A percentile compares a stretch with the other conserved stretches of the same genome.
phyloP scores from a whole-genome alignment of 2,113 vertebrate genomes.

The Odobenus rosmarus region DNA sequence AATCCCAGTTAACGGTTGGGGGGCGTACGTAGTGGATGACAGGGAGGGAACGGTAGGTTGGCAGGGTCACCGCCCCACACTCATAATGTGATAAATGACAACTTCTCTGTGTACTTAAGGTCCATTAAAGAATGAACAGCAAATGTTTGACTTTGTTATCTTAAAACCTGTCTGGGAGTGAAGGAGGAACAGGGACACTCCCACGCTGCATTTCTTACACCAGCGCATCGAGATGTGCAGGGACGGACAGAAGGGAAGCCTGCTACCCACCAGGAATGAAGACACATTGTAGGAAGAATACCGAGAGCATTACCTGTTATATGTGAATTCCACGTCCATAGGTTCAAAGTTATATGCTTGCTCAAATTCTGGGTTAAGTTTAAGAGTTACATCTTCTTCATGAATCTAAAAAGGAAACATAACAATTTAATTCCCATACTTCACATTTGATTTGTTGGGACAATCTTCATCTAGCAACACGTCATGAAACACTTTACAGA shows the following conservation, averaged over 20 bases:
- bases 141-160: accelerated
- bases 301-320: constrained; percentile 87
- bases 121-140: neutral
- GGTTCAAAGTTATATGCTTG: constrained; percentile 92
- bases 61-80: neutral
- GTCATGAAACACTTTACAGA: neutral
- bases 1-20: neutral
- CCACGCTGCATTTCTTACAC: accelerated
- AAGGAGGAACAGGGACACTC: accelerated
- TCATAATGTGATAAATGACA: neutral
- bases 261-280: accelerated
- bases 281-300: neutral
- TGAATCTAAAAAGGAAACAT: constrained; percentile 83
- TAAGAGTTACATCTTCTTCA: constrained; percentile 92
- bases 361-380: constrained; percentile 90
- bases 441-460: neutral
- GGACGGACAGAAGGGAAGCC: neutral
- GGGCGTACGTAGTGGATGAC: neutral
- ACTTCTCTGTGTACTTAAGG: accelerated
- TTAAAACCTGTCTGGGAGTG: accelerated
- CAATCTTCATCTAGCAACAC: neutral
- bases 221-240: accelerated
- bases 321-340: constrained; percentile 94
- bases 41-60: neutral
- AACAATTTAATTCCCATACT: neutral